Base-by-base conservation (phyloP, 2,888 invertebrate genomes). In the Erynnis tages region DNA sequence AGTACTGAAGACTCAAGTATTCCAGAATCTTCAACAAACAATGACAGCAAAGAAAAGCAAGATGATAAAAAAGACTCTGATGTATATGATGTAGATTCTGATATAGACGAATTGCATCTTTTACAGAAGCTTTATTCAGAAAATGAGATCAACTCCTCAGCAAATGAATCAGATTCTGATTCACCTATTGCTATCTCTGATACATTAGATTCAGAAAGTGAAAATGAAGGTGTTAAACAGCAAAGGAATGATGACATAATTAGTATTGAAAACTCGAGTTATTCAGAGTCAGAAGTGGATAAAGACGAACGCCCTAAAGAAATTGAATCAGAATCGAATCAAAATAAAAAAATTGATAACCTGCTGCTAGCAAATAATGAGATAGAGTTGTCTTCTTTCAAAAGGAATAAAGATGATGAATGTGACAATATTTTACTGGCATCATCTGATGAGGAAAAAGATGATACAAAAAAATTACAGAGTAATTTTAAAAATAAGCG, bases 231-330 rank as follows among this genome's bases (percentile, higher is more conserved):
- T 49, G 67, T 61, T 54, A 69, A 62, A 38, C 63, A 59, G 19
- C 30, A 37, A 13, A 17, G 45, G 0, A 65, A 66, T 60, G 80
- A 80, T 56, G 43, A 50, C 6, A 74, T 87, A 10, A 84, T 88
- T 14, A 88, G 88, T 57, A 85, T 87, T 58, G 88, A 86, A 73
- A 80, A 88, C 62, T 88, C 88, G 2, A 87, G 82, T 67, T 82
- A 76, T 56, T 86, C 87, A 10, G 87, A 85, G 65, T 71, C 74
- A 4, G 85, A 86, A 59, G 55, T 40, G 7, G 64, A 61, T 40
- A 66, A 66, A 57, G 56, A 60, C n/a, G 52, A 52, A 1, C 2
- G 34, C 21, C 7, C 14, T 6, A 49, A 34, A 17, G 27, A 43
- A 30, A 4, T 6, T 21, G 13, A 30, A 14, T 23, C 38, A 0